A percentile compares a stretch with the other conserved stretches of the same genome.
Conservation (phyloP, 2,888 invertebrate species). For the Meandrusa payeni region DNA sequence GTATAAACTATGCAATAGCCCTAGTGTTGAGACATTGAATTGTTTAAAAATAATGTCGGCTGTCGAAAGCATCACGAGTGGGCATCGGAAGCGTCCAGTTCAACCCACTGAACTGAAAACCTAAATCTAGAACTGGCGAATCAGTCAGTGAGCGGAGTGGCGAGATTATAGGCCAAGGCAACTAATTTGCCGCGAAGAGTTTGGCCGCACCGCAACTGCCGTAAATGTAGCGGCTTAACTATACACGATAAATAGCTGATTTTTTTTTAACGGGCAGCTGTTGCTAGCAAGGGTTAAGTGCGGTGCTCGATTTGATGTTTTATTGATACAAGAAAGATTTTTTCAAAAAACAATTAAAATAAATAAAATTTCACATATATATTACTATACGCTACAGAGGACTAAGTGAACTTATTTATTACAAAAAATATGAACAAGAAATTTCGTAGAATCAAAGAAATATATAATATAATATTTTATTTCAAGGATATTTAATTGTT, state of each 20-base stretch:
- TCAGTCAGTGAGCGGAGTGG: conserved; percentile 56
- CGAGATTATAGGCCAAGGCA: conserved; percentile 74
- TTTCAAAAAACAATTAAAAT: too few species aligned
- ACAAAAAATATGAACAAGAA: too few species aligned
- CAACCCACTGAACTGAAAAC: conserved; percentile 77
- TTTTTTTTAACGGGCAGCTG: background rate
- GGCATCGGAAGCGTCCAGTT: conserved; percentile 55
- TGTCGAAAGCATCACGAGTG: conserved; percentile 31
- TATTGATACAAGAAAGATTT: too few species aligned
- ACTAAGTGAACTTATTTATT: too few species aligned
- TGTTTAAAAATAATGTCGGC: conserved; percentile 14
- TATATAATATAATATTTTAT: too few species aligned
- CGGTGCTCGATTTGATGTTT: too few species aligned
- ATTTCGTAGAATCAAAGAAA: too few species aligned
- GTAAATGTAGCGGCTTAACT: conserved; percentile 35
- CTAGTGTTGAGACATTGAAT: conserved; percentile 1
- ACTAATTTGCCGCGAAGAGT: conserved; percentile 48
- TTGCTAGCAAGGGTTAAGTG: too few species aligned
- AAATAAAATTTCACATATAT: too few species aligned
- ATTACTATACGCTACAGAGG: too few species aligned
- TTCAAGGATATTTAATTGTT: too few species aligned
- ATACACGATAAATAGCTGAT: conserved; percentile 31
- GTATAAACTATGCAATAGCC: too few species aligned
- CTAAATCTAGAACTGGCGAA: conserved; percentile 78
- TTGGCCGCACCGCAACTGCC: conserved; percentile 28